phyloP scores from a whole-genome alignment of 2,888 invertebrate genomes.

The Steinernema hermaphroditum region DNA sequence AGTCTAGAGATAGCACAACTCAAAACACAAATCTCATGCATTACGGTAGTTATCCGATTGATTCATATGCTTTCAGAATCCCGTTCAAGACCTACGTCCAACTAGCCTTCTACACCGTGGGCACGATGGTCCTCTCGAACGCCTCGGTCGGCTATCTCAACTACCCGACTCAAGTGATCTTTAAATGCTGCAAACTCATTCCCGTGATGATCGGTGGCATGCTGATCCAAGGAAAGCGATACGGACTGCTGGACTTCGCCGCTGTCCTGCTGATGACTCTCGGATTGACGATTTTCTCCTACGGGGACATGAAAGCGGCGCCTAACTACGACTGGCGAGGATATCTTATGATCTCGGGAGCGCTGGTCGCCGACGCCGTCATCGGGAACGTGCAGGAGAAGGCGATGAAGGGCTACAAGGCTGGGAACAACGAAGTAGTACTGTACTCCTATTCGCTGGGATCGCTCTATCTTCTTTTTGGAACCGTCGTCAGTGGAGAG shows the following conservation, averaged over 20 bases:
- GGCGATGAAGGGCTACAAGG: constrained; percentile 81
- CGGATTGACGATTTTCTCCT: constrained; percentile 45
- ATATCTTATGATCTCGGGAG: constrained; percentile 73
- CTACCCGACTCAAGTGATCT: constrained; percentile 93
- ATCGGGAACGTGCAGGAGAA: constrained; percentile 97
- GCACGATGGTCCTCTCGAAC: constrained; percentile 94
- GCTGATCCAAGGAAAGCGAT: constrained; percentile 76
- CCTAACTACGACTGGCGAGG: constrained; percentile 73
- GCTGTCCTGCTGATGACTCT: constrained; percentile 60
- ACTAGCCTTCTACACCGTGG: constrained; percentile 83
- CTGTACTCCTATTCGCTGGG: constrained; percentile 89
- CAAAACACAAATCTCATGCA: too few relatives aligned
- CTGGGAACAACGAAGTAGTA: constrained; percentile 86
- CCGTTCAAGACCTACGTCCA: constrained; percentile 80
- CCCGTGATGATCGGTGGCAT: constrained; percentile 90
- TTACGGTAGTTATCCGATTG: constrained; percentile 19
- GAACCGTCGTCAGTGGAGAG: constrained; percentile 77
- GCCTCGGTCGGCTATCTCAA: constrained; percentile 89
- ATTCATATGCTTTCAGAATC: constrained; percentile 73
- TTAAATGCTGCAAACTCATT: constrained; percentile 94
- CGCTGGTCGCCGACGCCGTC: constrained; percentile 87
- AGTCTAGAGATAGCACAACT: too few relatives aligned
- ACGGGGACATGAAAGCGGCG: constrained; percentile 59
- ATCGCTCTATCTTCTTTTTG: constrained; percentile 78
- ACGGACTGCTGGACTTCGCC: constrained; percentile 48